Base-by-base conservation (phyloP, 2,113 vertebrate genomes). In the Xiphophorus maculatus region DNA sequence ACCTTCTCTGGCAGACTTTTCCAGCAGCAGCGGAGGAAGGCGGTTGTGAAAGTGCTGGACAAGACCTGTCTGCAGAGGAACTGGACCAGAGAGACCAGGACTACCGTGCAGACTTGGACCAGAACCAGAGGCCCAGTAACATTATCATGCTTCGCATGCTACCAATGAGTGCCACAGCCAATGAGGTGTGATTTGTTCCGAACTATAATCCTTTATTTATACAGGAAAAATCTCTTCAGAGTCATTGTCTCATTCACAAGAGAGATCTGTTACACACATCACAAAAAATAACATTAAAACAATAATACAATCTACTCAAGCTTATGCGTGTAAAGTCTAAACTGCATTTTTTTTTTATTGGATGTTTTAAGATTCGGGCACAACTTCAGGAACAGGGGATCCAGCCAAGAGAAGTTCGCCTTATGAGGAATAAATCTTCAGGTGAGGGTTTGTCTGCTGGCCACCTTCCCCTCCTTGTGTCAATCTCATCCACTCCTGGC, bases 401-500 rank as follows among this genome's bases (percentile, higher is more conserved):
- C 88, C 95, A 96, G 83, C 95, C 96, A 10, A 94, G 95, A 80
- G 96, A 97, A 77, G 96, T 97, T 81, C 96, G 96, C 32, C 94
- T 97, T 71, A 97, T 97, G 96, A 95, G 96, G 88, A 97, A 97
- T 90, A 97, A 97, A 93, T 96, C 96, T 48, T 96, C 96, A 96
- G 96, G 96, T 97, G 96, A 96, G 95, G 89, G 81, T 63, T 66
- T 73, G 58, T 86, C 72, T 74, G 69, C 63, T 74, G 66, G 30
- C 35, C 79, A 74, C 71, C 69, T 61, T 63, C 58, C 10, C 10
- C 13, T 29, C n/a, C 15, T 58, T 77, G 37, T 73, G 19, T 82
- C 65, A 29, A 25, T 73, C 40, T 67, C 73, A 76, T 78, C 28
- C 69, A 78, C 74, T 69, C 66, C 32, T 66, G 9, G 54, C 74